Percentiles rank a stretch among this genome's conserved stretches.
Conservation (phyloP, 2,888 invertebrate species). For the Ophion obscuratus region DNA sequence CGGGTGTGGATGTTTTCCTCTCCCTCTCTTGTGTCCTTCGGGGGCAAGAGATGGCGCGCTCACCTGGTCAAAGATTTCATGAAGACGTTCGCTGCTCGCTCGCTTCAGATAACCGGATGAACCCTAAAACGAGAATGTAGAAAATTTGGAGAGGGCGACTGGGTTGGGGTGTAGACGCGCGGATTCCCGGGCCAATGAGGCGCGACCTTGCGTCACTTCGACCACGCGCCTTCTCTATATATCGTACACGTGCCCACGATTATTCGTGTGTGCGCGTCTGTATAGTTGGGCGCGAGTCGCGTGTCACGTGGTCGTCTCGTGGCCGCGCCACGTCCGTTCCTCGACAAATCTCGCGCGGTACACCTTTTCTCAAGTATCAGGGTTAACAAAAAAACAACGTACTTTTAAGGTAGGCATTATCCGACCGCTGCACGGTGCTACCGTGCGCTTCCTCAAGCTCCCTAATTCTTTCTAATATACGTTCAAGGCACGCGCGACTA, state of each 20-base stretch:
- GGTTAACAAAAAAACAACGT: slow-evolving; percentile 8
- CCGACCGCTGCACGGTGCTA: not conserved
- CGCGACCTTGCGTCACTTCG: slow-evolving; percentile 14
- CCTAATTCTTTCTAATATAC: too few relatives aligned
- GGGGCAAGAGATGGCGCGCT: slow-evolving; percentile 44
- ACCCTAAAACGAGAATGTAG: slow-evolving; percentile 86
- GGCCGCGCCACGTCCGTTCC: slow-evolving; percentile 7
- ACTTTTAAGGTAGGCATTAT: slow-evolving; percentile 62
- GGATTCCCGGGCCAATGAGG: slow-evolving; percentile 32
- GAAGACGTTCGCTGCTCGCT: slow-evolving; percentile 94
- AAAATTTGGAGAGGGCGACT: not conserved
- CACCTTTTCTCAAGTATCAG: not conserved
- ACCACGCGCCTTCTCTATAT: not conserved
- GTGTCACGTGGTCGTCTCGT: slow-evolving; percentile 52
- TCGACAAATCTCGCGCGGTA: not conserved
- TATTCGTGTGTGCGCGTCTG: not conserved
- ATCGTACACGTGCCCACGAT: not conserved
- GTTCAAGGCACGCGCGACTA: not conserved
- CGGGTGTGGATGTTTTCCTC: not conserved
- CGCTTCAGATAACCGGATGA: slow-evolving; percentile 93
- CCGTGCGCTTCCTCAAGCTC: too few relatives aligned
- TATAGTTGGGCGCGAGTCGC: not conserved
- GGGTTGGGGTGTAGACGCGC: not conserved
- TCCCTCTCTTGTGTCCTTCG: not conserved
- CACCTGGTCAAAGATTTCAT: slow-evolving; percentile 93